Percentiles rank a stretch among this genome's conserved stretches.
These are phyloP conservation scores for Sipha flava DNA, from an alignment of 1,140 invertebrate species.

Conservation along the genomic window DNA sequence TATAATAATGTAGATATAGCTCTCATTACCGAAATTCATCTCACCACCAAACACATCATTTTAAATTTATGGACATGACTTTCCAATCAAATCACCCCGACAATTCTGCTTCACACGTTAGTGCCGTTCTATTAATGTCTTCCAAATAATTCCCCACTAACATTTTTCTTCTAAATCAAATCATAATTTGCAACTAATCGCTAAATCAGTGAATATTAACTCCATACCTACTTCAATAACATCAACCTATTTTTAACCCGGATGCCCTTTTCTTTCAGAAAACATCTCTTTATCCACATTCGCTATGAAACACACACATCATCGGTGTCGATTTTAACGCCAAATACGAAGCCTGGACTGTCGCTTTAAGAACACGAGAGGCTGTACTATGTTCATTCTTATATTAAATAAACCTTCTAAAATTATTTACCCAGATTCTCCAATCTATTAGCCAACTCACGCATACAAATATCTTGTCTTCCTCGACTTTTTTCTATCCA, in stretches of 20 bases:
- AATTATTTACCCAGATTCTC: slow-evolving; percentile 37
- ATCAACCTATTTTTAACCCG: slow-evolving; percentile 42
- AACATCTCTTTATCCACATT: not conserved
- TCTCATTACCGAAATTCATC: slow-evolving; percentile 35
- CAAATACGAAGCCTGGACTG: slow-evolving; percentile 43
- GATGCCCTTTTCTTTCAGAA: not conserved
- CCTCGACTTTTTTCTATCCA: slow-evolving; percentile 33
- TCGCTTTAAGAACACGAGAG: not conserved
- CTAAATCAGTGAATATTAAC: not conserved
- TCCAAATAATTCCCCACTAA: no score
- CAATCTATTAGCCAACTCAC: slow-evolving; percentile 33
- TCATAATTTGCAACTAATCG: not conserved
- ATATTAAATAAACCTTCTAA: slow-evolving; percentile 37
- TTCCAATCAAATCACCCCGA: no score
- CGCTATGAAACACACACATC: slow-evolving; percentile 41
- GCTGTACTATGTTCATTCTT: slow-evolving; percentile 34
- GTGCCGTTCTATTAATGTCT: no score
- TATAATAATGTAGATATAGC: slow-evolving; percentile 36
- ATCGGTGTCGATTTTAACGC: slow-evolving; percentile 45
- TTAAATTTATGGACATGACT: no score
- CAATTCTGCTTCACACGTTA: no score
- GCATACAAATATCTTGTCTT: not conserved
- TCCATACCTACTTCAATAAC: not conserved
- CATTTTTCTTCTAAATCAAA: no score
- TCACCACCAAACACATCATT: not conserved